Evolutionary conservation across 2,113 vertebrate species (phyloP), one percentile per base, ranked within the genome.

Genomic region (Lamprotornis superbus): DNA sequence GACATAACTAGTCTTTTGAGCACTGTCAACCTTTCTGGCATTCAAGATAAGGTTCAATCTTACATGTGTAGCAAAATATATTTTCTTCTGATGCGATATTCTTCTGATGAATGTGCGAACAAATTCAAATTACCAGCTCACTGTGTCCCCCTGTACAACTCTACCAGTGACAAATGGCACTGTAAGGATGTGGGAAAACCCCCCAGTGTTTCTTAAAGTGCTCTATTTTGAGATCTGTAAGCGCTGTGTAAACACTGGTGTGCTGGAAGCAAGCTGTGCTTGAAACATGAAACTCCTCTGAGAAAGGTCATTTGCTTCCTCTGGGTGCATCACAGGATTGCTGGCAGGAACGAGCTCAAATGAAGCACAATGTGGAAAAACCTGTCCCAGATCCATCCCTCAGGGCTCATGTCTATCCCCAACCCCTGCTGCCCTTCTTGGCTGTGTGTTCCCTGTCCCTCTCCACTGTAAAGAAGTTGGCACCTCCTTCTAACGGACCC

Each of bases 251-350:
- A 91, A 94, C 63, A 95, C 37, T 71, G 27, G 39, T 60, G 27
- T 74, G n/a, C 63, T 70, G 42, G n/a, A 52, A 76, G 75, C 55
- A 89, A 74, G 42, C 55, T 86, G 33, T 55, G 33, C 73, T 56
- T 94, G 93, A 91, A 92, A 93, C 39, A 25, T 44, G 69, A 92
- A 89, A 92, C 87, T 90, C 33, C 31, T 47, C 47, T 68, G 60
- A 75, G 77, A 76, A 75, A 69, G 53, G 52, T 74, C 2, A 1
- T 28, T 27, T 52, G 15, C 50, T 63, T 83, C 56, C 11, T 24
- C 57, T 0, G 2, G n/a, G 50, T 56, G 18, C 50, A 80, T 65
- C 3, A 1, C 31, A 35, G 46, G 57, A 28, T 20, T 92, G 59
- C 37, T n/a, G 60, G 47, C 65, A 70, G 74, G 22, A 74, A 70